Percentiles rank a stretch among this genome's conserved stretches.
Evolutionary conservation across 2,113 vertebrate genomes (phyloP).

Genomic region (Dolichallabes microphthalmus): DNA sequence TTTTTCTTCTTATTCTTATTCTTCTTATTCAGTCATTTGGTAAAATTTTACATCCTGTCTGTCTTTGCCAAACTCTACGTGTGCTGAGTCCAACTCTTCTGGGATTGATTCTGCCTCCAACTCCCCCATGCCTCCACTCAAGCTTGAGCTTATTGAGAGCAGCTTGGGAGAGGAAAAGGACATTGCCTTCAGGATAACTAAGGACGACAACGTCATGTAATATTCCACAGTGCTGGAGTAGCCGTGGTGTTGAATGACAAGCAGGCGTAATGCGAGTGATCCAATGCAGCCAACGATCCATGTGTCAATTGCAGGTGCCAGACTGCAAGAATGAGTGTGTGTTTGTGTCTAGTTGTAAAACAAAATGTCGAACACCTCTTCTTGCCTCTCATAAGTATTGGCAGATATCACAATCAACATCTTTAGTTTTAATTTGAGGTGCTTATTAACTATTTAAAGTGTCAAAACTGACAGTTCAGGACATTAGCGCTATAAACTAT

Average conservation of each 20-base stretch:
- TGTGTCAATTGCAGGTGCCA: slow-evolving; percentile 7
- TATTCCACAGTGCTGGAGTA: neutral
- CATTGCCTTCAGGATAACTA: neutral
- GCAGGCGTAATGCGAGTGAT: slow-evolving; percentile 22
- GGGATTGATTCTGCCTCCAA: slow-evolving; percentile 17
- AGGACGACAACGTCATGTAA: slow-evolving; percentile 6
- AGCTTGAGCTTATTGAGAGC: neutral
- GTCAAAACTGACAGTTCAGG: neutral
- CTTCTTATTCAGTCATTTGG: neutral
- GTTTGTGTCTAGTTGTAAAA: slow-evolving; percentile 26
- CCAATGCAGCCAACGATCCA: slow-evolving; percentile 18
- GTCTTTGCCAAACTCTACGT: neutral
- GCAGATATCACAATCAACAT: neutral
- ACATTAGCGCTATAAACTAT: neutral
- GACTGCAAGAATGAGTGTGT: slow-evolving; percentile 18
- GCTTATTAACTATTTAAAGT: neutral
- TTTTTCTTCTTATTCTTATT: no score
- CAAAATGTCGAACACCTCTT: neutral
- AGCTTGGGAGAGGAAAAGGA: neutral
- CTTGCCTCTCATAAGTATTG: slow-evolving; percentile 18
- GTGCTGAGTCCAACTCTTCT: neutral
- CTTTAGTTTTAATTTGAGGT: neutral
- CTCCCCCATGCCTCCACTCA: neutral
- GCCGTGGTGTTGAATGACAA: slow-evolving; percentile 14
- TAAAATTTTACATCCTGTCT: neutral